Base-by-base conservation (phyloP, 2,113 vertebrate genomes). In the Oostethus manadensis region DNA sequence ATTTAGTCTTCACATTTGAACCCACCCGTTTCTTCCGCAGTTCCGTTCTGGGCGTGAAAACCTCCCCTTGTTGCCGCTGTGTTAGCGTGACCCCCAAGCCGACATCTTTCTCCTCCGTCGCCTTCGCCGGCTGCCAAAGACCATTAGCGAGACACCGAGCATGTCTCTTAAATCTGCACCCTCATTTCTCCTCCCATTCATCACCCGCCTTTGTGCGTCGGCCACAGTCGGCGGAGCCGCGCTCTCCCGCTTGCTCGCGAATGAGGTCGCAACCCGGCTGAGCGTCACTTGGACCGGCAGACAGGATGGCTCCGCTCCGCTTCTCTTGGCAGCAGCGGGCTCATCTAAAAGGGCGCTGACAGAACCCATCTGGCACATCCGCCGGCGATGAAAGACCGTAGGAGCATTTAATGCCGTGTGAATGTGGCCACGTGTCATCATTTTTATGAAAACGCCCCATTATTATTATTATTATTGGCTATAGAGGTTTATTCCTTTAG, bases 261-360 rank as follows among this genome's bases (percentile, higher is more conserved):
- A 55, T 29, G 61, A 76, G 71, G 78, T 80, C 51, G 26, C 16
- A 62, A 78, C 78, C 76, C 79, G 62, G 79, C 59, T 71, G 68
- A 65, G 61, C 60, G 58, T 69, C 64, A 62, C 51, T 56, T 45
- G 75, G 66, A 71, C 47, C 66, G 67, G 68, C 72, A 66, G 76
- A 44, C 58, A 8, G 40, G 65, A 73, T 65, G 57, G 51, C 62
- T 54, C 64, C 47, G 56, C 56, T 66, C 61, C 48, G 70, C 56
- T 74, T 74, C 64, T 54, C 18, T 53, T 64, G 74, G 64, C 69
- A 65, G 60, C 4, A 45, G 48, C 15, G 43, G 42, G 55, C 38
- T 53, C 54, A 71, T 73, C 75, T 63, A 68, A 74, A 79, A 58
- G 56, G 16, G 29, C 56, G 55, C 60, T 73, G 63, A 73, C 51